Evolutionary conservation across 2,888 invertebrate species (phyloP), one percentile per base, ranked within the genome.

Genomic region (Electrophaes corylata): DNA sequence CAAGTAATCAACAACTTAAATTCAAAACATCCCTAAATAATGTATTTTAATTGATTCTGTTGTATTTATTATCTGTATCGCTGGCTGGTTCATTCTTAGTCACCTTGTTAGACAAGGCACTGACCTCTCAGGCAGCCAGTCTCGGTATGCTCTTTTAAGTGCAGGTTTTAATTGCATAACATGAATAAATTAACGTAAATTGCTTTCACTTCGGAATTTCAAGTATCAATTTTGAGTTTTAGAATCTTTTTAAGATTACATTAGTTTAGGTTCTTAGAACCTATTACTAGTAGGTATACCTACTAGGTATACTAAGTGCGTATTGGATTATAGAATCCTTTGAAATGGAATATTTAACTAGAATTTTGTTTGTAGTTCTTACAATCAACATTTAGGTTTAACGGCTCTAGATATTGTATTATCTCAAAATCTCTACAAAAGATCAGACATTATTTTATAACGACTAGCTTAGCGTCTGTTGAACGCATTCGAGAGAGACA

Each of bases 391-490:
- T 23, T 35, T 20, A 35, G 14, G 20, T 35, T 14, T 20, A 45
- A 31, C 45, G 31, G 23, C 47, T 48, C 16, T 39, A 48, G 16
- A 23, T 1, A 37, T 26, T 14, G 14, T 14, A 29, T 40, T 23
- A 44, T 51, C 35, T 14, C 5, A 4, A 44, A 35, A 43, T 35
- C 35, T 43, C 20, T 26, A 16, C 35, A 51, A 51, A 51, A 26
- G 16, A 18, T 49, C 4, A 12, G 2, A 29, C 11, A 39, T 39
- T 37, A 37, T 48, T 33, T 16, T 14, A 35, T 6, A 33, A 12
- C 4, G 33, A 8, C 1, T 10, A 29, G 26, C 26, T 10, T 10
- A 26, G 26, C 1, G 6, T 29, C 26, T 26, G 6, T 10, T 26
- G 10, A 10, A 29, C 0, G 26, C 8, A 2, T 29, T n/a, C n/a